A percentile compares a stretch with the other conserved stretches of the same genome.
phyloP scores from a whole-genome alignment of 2,797 vertebrate species.

The Podarcis siculus region DNA sequence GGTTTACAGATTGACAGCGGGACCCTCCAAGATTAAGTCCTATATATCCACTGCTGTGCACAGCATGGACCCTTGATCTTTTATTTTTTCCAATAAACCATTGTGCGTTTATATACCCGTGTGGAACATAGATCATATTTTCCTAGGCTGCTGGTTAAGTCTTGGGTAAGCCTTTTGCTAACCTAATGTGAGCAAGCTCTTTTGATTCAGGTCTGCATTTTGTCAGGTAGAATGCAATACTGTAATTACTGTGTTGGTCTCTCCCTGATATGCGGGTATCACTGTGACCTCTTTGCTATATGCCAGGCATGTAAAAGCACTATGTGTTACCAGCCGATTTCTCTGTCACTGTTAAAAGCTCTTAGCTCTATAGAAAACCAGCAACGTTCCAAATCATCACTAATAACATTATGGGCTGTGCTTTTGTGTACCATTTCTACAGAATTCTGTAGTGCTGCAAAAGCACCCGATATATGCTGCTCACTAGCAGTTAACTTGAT shows the following conservation, averaged over 20 bases:
- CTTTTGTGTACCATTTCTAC: conserved; percentile 19
- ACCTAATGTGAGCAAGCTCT: not conserved
- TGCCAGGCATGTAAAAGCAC: not conserved
- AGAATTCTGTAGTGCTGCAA: conserved; percentile 23
- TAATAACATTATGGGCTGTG: not conserved
- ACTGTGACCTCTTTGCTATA: not conserved
- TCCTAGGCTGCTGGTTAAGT: not conserved
- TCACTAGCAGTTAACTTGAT: not conserved
- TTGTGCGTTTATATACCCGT: not conserved
- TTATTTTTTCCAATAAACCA: not conserved
- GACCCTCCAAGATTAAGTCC: not conserved
- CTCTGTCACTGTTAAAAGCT: not conserved
- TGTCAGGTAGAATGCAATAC: not conserved
- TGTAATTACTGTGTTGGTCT: not conserved
- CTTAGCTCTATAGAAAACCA: conserved; percentile 1
- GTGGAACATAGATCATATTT: not conserved
- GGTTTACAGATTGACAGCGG: not conserved
- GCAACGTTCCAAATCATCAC: not conserved
- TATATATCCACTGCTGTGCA: not conserved
- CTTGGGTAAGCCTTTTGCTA: not conserved
- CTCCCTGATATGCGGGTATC: not conserved
- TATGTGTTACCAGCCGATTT: fast-evolving
- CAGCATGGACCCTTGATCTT: not conserved
- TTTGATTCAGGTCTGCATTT: conserved; percentile 1
- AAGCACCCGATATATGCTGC: not conserved